phyloP scores from a whole-genome alignment of 2,113 vertebrate genomes.

The Stigmatopora nigra region DNA sequence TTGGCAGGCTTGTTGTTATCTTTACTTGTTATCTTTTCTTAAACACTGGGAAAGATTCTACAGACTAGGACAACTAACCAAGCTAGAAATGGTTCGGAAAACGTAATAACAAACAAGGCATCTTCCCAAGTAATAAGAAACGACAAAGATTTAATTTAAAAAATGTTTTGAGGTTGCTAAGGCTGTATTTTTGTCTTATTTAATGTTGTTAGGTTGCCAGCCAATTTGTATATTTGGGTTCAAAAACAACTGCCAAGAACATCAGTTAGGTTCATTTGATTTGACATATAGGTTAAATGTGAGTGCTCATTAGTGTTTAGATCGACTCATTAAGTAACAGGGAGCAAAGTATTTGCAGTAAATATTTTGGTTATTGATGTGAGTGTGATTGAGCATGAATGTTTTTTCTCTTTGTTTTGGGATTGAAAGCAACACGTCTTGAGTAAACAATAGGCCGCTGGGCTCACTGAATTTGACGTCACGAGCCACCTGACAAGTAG shows the following conservation, averaged over 20 bases:
- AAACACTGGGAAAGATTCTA: background rate
- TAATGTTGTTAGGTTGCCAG: no score
- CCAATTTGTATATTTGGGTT: no score
- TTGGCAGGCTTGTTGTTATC: background rate
- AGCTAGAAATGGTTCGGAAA: background rate
- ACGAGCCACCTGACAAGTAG: conserved; percentile 54
- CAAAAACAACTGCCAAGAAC: no score
- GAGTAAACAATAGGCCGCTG: conserved; percentile 32
- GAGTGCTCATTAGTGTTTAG: background rate
- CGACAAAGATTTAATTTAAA: no score
- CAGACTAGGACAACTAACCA: background rate
- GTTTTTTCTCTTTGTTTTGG: background rate
- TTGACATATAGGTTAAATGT: background rate
- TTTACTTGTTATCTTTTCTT: background rate
- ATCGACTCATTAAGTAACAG: background rate
- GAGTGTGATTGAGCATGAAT: background rate
- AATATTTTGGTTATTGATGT: background rate
- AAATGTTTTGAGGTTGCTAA: no score
- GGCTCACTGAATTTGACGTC: conserved; percentile 51
- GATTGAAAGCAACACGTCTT: conserved; percentile 28
- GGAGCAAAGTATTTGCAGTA: background rate
- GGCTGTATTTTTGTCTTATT: no score
- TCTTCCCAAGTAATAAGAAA: no score
- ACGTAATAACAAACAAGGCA: no score
- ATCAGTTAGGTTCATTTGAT: background rate